phyloP scores from a whole-genome alignment of 2,113 vertebrate species.

The Meriones unguiculatus region DNA sequence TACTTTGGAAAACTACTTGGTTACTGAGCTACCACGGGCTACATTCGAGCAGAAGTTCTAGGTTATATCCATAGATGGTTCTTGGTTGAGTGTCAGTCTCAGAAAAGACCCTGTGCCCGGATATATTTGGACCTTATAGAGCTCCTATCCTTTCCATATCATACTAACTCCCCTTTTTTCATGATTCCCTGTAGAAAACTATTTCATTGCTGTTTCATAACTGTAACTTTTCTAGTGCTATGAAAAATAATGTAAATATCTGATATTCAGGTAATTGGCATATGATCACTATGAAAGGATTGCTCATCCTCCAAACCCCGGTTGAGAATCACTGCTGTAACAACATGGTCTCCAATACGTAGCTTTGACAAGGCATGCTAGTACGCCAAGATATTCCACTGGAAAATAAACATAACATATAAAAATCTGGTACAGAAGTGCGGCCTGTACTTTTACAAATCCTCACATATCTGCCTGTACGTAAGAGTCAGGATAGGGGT shows the following conservation, averaged over 20 bases:
- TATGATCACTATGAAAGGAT: background rate
- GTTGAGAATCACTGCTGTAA: background rate
- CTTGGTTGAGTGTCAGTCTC: no score
- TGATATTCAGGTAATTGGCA: background rate
- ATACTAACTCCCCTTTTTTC: no score
- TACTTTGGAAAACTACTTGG: no score
- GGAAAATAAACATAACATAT: background rate
- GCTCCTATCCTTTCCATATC: no score
- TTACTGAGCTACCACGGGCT: no score
- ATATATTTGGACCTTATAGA: no score
- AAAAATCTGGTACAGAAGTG: background rate
- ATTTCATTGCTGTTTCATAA: background rate
- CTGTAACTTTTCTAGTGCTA: background rate
- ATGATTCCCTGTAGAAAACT: no score
- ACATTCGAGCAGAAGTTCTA: no score
- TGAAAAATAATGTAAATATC: background rate
- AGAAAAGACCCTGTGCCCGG: no score
- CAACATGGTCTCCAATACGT: background rate
- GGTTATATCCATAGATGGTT: no score
- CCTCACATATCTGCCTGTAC: background rate
- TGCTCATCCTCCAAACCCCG: background rate
- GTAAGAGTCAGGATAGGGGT: background rate
- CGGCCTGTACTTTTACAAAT: background rate
- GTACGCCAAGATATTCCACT: background rate
- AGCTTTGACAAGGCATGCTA: background rate